phyloP scores from a whole-genome alignment of 2,888 invertebrate genomes.

The Epicampocera succincta region DNA sequence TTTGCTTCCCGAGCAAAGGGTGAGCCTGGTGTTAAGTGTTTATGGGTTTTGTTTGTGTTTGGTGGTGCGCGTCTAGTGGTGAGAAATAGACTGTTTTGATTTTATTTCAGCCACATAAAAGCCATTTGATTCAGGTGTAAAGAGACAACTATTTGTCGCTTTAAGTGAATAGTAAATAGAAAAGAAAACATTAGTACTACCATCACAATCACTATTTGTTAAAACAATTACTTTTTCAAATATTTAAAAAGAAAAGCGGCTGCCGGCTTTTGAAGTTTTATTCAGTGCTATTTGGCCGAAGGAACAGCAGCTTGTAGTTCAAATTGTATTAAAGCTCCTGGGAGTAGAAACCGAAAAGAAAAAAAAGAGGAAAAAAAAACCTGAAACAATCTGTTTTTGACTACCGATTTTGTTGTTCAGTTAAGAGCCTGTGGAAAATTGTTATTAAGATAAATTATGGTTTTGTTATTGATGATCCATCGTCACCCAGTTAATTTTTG shows the following conservation, averaged over 20 bases:
- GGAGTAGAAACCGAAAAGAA: conserved; percentile 20
- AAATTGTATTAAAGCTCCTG: conserved; percentile 28
- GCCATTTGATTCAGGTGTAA: conserved; percentile 70
- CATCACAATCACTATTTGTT: conserved; percentile 67
- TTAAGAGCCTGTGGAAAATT: conserved; percentile 42
- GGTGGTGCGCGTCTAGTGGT: conserved; percentile 54
- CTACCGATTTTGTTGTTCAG: conserved; percentile 31
- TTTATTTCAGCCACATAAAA: conserved; percentile 46
- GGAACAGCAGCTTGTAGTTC: conserved; percentile 10
- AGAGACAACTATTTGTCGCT: conserved; percentile 69
- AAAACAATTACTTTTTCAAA: conserved; percentile 67
- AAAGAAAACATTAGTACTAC: conserved; percentile 48
- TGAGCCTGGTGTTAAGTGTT: conserved; percentile 6
- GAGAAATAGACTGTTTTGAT: conserved; percentile 67
- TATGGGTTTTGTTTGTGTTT: neutral
- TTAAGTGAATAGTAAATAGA: conserved; percentile 63
- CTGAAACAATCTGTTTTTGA: conserved; percentile 18
- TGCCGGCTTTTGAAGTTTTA: conserved; percentile 42
- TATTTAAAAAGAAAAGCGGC: conserved; percentile 58
- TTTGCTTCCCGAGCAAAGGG: neutral
- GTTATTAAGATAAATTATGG: conserved; percentile 67
- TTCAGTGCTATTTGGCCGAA: neutral
- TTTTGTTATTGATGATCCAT: conserved; percentile 63
- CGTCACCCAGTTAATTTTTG: conserved; percentile 60
- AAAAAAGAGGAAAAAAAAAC: conserved; percentile 7